These are phyloP conservation scores for Limnephilus auricula DNA, from an alignment of 2,888 invertebrate species.

Conservation along the genomic window DNA sequence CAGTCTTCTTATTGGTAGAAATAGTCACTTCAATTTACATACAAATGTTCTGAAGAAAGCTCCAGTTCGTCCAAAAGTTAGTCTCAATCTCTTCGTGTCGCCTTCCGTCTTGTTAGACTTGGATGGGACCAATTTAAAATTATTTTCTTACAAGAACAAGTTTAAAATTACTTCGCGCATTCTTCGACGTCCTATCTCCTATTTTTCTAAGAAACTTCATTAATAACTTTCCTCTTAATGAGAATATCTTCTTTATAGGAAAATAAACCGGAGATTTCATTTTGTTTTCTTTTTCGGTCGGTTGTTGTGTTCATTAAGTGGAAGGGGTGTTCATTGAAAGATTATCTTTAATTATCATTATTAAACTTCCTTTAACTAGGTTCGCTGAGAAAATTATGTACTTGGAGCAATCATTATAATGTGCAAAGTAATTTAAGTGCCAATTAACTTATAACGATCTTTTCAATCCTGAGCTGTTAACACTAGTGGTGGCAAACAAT, in stretches of 20 bases:
- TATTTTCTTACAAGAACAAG: conserved; percentile 42
- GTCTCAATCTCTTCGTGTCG: not conserved
- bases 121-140: conserved; percentile 37
- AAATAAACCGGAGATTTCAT: conserved; percentile 3
- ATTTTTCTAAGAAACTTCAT: conserved; percentile 48
- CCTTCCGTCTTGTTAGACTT: conserved; percentile 27
- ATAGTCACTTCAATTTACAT: conserved; percentile 57
- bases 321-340: not conserved
- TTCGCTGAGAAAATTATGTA: not conserved
- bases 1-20: not conserved
- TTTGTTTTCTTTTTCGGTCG: conserved; percentile 4
- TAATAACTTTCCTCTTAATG: conserved; percentile 47
- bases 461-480: not conserved
- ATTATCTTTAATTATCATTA: not conserved
- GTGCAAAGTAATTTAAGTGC: conserved; percentile 2
- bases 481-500: not conserved
- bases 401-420: not conserved
- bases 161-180: conserved; percentile 44
- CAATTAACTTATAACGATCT: not conserved
- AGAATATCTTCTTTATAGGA: conserved; percentile 38
- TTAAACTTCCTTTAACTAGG: not conserved
- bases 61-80: conserved; percentile 16
- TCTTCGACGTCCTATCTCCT: conserved; percentile 37
- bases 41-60: conserved; percentile 61
- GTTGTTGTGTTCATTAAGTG: conserved; percentile 6